Percentiles rank a stretch among this genome's conserved stretches.
These are phyloP conservation scores for Charaxes varanes DNA, from an alignment of 1,140 invertebrate genomes.

Conservation along the genomic window DNA sequence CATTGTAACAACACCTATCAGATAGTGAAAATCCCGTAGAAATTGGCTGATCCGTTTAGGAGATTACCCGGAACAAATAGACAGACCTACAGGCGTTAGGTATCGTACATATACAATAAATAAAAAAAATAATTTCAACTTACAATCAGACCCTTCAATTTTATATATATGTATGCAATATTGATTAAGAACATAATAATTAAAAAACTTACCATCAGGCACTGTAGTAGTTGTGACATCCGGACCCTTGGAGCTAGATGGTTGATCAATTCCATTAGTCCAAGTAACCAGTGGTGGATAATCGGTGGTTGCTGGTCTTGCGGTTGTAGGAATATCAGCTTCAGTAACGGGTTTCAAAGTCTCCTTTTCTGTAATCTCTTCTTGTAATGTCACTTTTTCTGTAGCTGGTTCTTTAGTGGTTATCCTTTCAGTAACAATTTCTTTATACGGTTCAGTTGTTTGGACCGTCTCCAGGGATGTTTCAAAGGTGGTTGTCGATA, in stretches of 20 bases:
- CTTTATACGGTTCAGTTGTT: constrained; percentile 21
- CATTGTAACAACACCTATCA: too few species aligned
- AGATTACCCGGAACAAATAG: too few species aligned
- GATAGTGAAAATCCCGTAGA: too few species aligned
- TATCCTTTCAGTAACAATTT: constrained; percentile 16
- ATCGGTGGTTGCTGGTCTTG: constrained; percentile 41
- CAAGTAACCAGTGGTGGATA: constrained; percentile 75
- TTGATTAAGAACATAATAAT: not conserved
- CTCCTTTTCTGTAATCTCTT: constrained; percentile 34
- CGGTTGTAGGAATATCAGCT: constrained; percentile 23
- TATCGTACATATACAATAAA: too few species aligned
- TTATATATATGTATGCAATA: too few species aligned
- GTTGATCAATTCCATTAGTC: constrained; percentile 67
- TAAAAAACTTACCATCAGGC: not conserved
- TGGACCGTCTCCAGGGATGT: constrained; percentile 16
- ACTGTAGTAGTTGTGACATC: constrained; percentile 24
- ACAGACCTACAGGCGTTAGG: too few species aligned
- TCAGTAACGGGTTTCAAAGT: constrained; percentile 33
- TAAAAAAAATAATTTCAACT: too few species aligned
- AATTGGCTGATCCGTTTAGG: too few species aligned
- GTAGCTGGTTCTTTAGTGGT: constrained; percentile 5
- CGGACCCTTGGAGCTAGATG: constrained; percentile 48
- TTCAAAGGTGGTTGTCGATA: constrained; percentile 15
- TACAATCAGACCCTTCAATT: too few species aligned
- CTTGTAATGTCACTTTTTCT: constrained; percentile 19